Evolutionary conservation across 2,888 invertebrate genomes (phyloP), one percentile per base, ranked within the genome.

Genomic region (Neoaliturus tenellus): DNA sequence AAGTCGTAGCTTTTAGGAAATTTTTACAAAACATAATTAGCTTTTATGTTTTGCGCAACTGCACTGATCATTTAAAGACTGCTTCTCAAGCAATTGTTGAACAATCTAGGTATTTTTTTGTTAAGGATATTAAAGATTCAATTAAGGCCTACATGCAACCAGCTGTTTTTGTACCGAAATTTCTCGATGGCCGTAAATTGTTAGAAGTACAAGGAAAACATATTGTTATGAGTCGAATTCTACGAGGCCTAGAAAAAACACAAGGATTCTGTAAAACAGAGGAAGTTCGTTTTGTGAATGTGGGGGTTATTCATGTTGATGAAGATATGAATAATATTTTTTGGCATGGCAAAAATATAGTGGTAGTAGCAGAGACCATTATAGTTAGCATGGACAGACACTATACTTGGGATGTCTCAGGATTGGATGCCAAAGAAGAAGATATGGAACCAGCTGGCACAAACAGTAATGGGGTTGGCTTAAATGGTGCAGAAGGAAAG

Each of bases 331-430:
- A 62, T 28, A 5, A 28, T 31, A 8, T 28, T 3, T 14, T 62
- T 62, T 62, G 62, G 62, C 62, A 62, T 62, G 62, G 62, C 28
- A 62, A 62, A 62, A 62, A 62, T 17, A 28, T 62, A 14, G 62
- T 62, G 4, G 25, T 62, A 28, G 12, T 25, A 17, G 20, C 62
- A 28, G 62, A 62, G 31, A 62, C 62, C 17, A 62, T 62, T 2
- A 62, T 62, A 10, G 31, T 62, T 28, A 62, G 62, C 31, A 62
- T 10, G 5, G 62, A 28, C 0, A 62, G 17, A 25, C 8, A 5
- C 3, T 28, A 28, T 2, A 28, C 62, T 12, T 62, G 62, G 62
- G 62, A 62, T 17, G 62, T 62, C 12, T 62, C 62, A 28, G 62
- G 62, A 1, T 31, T 28, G 14, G 62, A 62, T 28, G 25, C 10